Base-by-base conservation (phyloP, 2,888 invertebrate species). In the Hermaeophaga mercurialis region DNA sequence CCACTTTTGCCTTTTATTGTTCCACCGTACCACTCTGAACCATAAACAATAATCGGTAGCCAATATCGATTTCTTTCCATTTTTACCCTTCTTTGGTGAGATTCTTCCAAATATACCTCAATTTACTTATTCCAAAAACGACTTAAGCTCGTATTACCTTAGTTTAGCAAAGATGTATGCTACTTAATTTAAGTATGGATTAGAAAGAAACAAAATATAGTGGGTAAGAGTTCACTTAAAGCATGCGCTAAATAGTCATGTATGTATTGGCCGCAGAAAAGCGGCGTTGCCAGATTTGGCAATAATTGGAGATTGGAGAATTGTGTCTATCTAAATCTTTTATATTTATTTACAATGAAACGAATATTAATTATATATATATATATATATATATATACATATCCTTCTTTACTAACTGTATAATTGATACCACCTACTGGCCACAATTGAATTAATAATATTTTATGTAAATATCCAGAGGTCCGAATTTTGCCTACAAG, bases 191-290 rank as follows among this genome's bases (percentile, higher is more conserved):
- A 64, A 59, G 57, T 36, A 54, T 61, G 65, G 14, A 49, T 14
- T 15, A 61, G 66, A 69, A 43, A 50, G 69, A 66, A 69, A 71
- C 58, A 58, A 44, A 54, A 48, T 43, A 56, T 46, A 47, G 73
- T 74, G 75, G 58, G 69, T 56, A 66, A 58, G 71, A 67, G 66
- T 45, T 12, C 22, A 57, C 50, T 59, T 53, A 59, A 60, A 52
- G 71, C 71, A 69, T 65, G 66, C 70, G 75, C 73, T 69, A 77
- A 44, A 33, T 45, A 47, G 56, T 71, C 70, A 70, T 72, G 66
- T 63, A 59, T 67, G 71, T 63, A 73, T 73, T 73, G 74, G 75
- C 73, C 73, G 73, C 70, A 57, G 67, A 70, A 63, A 73, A 66
- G 71, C 73, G 39, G 14, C 18, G 54, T 44, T 58, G 57, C 39